Base-by-base conservation (phyloP, 2,113 vertebrate genomes). In the Mungos mungo region DNA sequence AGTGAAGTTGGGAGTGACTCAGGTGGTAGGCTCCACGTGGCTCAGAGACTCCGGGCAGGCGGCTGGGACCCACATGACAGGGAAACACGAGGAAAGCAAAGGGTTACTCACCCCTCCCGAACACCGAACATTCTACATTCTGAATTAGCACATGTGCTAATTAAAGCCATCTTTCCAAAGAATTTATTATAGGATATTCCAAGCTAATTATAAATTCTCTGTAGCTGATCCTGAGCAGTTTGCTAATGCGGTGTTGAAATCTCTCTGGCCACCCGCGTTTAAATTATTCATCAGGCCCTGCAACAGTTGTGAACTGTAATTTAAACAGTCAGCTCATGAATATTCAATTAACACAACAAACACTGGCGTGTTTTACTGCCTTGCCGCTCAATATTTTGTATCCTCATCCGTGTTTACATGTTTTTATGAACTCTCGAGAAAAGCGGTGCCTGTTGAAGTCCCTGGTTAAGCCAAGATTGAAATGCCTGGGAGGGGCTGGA, bases 261-360 rank as follows among this genome's bases (percentile, higher is more conserved):
- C 98, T 99, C 99, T 99, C 98, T 98, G 99, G 99, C 98, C 98
- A 99, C 98, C 98, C 98, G 99, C 97, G 85, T 98, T 99, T 99
- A 98, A 99, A 99, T 99, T 99, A 99, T 99, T 99, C 99, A 99
- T 98, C 98, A 98, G 98, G 98, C 98, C 98, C 95, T 97, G 98
- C 98, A 99, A 99, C 99, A 99, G 99, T 99, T 99, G 99, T 99
- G 98, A 99, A 99, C 99, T 98, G 98, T 99, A 99, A 99, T 99
- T 99, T 99, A 99, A 99, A 99, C 98, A 98, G 99, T 98, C 98
- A 98, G 98, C 98, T 99, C 99, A 99, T 99, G 99, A 99, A 99
- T 99, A 99, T 99, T 98, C 99, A 99, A 98, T 98, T 98, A 98
- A 97, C 97, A 99, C 98, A 99, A 98, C 99, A 99, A 99, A 99